Conservation (phyloP, 1,140 invertebrate species). For the Drosophila murphyi region DNA sequence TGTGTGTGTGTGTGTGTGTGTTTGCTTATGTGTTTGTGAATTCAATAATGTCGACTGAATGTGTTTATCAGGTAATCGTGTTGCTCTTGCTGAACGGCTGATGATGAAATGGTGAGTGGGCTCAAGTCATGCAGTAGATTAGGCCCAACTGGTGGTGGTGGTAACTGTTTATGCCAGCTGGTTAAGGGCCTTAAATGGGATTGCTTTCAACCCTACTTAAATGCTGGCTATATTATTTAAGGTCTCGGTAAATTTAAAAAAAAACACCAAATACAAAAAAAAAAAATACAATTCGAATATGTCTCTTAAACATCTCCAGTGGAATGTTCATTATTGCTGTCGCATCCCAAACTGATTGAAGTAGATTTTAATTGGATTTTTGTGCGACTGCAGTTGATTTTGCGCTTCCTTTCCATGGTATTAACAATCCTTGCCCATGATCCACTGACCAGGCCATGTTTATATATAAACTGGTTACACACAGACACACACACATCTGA, state of each 20-base stretch:
- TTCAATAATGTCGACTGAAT: conserved; percentile 57
- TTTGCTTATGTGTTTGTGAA: conserved; percentile 7
- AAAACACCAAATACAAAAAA: not conserved
- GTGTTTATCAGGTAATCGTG: conserved; percentile 61
- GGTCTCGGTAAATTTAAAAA: not conserved
- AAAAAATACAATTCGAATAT: conserved; percentile 5
- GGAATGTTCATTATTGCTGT: not conserved
- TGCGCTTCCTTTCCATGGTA: conserved; percentile 31
- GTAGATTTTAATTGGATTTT: conserved; percentile 37
- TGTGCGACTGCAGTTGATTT: conserved; percentile 6
- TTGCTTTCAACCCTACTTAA: conserved; percentile 6
- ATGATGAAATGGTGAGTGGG: conserved; percentile 18
- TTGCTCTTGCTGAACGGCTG: conserved; percentile 19
- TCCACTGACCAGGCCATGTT: conserved; percentile 35
- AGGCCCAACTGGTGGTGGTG: conserved; percentile 19
- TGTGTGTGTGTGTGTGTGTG: not conserved
- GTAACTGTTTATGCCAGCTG: not conserved
- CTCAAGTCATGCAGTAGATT: conserved; percentile 10
- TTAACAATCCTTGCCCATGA: conserved; percentile 67
- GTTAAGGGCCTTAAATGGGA: not conserved
- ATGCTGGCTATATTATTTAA: not conserved
- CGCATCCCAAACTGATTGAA: conserved; percentile 15
- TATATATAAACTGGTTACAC: conserved; percentile 19
- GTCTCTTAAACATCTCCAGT: not conserved
- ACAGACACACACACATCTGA: conserved; percentile 26